phyloP scores from a whole-genome alignment of 2,113 vertebrate genomes.

The Taurulus bubalis region DNA sequence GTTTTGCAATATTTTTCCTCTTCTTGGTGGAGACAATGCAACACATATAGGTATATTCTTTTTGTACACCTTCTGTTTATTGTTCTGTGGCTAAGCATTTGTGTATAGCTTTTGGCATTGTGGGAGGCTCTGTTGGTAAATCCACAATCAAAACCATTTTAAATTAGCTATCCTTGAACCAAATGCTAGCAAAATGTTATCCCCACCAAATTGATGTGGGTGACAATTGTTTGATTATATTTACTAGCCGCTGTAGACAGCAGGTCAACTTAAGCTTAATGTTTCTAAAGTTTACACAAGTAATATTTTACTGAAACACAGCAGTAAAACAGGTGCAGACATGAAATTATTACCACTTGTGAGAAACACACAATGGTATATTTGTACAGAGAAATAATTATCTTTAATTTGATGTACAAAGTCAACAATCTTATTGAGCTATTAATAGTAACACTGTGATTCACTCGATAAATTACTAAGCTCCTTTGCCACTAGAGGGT shows the following conservation, averaged over 20 bases:
- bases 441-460: background rate
- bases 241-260: too few species aligned
- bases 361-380: background rate
- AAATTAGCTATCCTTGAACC: background rate
- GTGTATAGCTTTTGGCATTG: background rate
- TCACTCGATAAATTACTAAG: background rate
- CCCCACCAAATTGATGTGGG: background rate
- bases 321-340: background rate
- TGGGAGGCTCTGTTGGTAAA: background rate
- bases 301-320: background rate
- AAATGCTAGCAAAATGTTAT: background rate
- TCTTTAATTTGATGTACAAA: background rate
- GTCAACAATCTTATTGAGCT: background rate
- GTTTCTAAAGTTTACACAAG: background rate
- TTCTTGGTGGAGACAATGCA: background rate
- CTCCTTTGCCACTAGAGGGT: slow-evolving; percentile 64
- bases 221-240: background rate
- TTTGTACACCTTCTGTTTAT: background rate
- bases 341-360: background rate
- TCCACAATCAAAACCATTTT: background rate
- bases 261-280: background rate
- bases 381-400: background rate
- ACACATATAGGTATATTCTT: background rate
- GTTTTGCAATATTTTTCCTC: background rate
- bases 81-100: background rate